A percentile compares a stretch with the other conserved stretches of the same genome.
Conservation (phyloP, 2,113 vertebrate genomes). For the Cyphomyrus plagiostoma region DNA sequence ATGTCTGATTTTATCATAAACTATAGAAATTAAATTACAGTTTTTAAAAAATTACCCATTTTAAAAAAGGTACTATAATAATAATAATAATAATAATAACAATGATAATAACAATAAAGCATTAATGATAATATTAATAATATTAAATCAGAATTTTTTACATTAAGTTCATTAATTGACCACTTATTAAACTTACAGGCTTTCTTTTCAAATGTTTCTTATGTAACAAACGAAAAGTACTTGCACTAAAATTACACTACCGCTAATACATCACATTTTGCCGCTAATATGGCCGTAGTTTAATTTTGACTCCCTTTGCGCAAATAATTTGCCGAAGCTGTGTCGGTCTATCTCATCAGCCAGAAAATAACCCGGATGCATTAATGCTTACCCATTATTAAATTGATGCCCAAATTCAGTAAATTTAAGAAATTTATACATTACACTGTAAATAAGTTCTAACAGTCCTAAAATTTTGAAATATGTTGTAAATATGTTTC, state of each 20-base stretch:
- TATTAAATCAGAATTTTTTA: neutral
- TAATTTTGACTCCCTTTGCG: neutral
- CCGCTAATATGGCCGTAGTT: neutral
- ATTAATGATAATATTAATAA: neutral
- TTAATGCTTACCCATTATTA: neutral
- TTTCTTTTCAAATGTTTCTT: neutral
- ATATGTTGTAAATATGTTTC: neutral
- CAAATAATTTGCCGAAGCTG: neutral
- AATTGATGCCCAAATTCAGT: neutral
- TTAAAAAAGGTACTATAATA: neutral
- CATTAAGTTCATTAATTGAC: neutral
- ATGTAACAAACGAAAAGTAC: neutral
- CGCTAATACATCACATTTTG: neutral
- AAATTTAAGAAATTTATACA: neutral
- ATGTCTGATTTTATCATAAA: neutral
- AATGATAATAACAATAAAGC: neutral
- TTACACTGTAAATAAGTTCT: neutral
- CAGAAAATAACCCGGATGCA: neutral
- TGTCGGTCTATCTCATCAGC: neutral
- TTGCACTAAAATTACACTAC: neutral
- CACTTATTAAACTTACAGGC: neutral
- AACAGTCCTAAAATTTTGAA: neutral
- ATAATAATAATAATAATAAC: neutral
- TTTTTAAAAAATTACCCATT: neutral
- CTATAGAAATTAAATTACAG: neutral